These are phyloP conservation scores for Diabrotica balteata DNA, from an alignment of 2,888 invertebrate species.

Conservation along the genomic window DNA sequence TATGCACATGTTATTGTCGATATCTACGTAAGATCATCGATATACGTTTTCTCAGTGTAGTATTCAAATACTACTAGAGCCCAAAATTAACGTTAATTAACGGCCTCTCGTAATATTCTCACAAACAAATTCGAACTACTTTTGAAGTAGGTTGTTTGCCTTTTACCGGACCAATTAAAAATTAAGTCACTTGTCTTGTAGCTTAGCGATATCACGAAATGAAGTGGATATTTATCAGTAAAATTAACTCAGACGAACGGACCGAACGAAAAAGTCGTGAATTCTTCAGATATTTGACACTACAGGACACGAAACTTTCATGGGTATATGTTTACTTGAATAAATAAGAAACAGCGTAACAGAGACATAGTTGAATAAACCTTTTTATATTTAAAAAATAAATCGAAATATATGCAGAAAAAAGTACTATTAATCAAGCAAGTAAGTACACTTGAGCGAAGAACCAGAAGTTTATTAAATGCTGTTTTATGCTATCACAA, in stretches of 20 bases:
- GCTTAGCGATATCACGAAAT: slow-evolving; percentile 19
- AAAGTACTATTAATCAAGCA: no score
- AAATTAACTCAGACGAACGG: not conserved
- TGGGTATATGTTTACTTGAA: no score
- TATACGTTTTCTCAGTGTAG: no score
- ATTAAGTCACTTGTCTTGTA: slow-evolving; percentile 31
- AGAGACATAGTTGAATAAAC: no score
- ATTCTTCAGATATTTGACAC: slow-evolving; percentile 9
- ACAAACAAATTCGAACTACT: slow-evolving; percentile 24
- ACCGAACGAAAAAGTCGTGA: slow-evolving; percentile 2
- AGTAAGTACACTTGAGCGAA: no score
- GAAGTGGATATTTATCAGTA: slow-evolving; percentile 18
- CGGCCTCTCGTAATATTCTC: slow-evolving; percentile 11
- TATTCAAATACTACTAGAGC: not conserved
- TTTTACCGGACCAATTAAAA: slow-evolving; percentile 31
- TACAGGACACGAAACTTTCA: not conserved
- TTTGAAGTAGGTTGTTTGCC: slow-evolving; percentile 26
- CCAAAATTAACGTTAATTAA: slow-evolving; percentile 20
- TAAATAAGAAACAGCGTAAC: no score
- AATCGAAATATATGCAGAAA: no score
- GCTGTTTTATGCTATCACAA: no score
- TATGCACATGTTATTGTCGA: no score
- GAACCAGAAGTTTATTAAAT: no score
- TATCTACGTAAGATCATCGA: no score
- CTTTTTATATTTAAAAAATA: no score